phyloP scores from a whole-genome alignment of 1,140 invertebrate genomes.

The Planococcus citri region DNA sequence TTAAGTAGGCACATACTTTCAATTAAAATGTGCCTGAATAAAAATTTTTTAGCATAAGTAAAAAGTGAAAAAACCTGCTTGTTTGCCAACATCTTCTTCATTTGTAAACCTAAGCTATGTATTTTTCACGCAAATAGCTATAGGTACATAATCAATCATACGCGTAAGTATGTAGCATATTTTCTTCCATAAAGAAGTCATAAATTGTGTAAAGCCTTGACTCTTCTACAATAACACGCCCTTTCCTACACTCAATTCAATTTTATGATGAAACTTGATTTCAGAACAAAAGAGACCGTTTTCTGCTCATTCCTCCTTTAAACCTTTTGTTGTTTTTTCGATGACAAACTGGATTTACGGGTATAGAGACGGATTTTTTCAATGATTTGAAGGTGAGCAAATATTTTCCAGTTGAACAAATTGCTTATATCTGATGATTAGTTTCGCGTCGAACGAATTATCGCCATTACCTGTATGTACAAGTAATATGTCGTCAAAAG shows the following conservation, averaged over 20 bases:
- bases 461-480: background rate
- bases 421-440: background rate
- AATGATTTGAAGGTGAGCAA: background rate
- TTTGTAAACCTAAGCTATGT: too few species aligned
- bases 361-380: constrained; percentile 2
- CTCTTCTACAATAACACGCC: background rate
- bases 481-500: too few species aligned
- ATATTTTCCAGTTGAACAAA: background rate
- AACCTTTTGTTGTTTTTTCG: background rate
- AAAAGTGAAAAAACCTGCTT: too few species aligned
- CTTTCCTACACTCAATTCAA: background rate
- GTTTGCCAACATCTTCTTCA: too few species aligned
- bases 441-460: background rate
- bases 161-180: too few species aligned
- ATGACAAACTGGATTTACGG: background rate
- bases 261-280: background rate
- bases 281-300: background rate
- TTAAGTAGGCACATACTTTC: too few species aligned
- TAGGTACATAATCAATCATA: too few species aligned
- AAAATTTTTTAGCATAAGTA: too few species aligned
- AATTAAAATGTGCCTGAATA: too few species aligned
- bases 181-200: background rate
- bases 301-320: background rate
- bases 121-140: too few species aligned
- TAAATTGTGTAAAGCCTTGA: background rate